Base-by-base conservation (phyloP, 2,797 vertebrate genomes). In the Synanceia verrucosa region DNA sequence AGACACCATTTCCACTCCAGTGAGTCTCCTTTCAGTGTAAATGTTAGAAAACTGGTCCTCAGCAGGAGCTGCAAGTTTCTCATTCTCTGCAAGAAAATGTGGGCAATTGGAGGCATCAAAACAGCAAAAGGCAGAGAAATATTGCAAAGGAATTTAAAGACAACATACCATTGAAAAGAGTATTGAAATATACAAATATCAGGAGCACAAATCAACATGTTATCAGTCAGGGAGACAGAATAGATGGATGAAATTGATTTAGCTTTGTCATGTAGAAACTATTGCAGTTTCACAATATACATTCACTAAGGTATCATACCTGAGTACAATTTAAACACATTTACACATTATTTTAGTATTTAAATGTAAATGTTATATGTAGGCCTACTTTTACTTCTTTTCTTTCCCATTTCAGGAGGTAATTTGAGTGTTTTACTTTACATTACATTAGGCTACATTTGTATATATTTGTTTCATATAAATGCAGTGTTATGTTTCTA, bases 21-120 rank as follows among this genome's bases (percentile, higher is more conserved):
- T 43, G 26, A 36, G 3, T 19, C 6, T 44, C 1, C 4, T 24
- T 70, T 75, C 77, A 73, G 2, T 1, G 12, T 73, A 74, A 70
- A 65, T 31, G 59, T 4, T 24, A 21, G 19, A 60, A 50, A 31
- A 47, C 7, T 8, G 3, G 1, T 23, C 2, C 9, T 3, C 43
- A 2, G 36, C 7, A 14, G 36, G 36, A 39, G 6, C 16, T 36
- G n/a, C 29, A 55, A 51, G 18, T 18, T 9, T 33, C 5, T 19
- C 2, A 52, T 2, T 23, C 13, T 13, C 5, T 37, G 21, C 13
- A 37, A 18, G 14, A 26, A 23, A 34, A 1, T n/a, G n/a, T n/a
- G n/a, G n/a, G n/a, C n/a, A n/a, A 37, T 14, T 14, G 16, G 16
- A 37, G 16, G 36, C 36, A 37, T 37, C 36, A 2, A 37, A 6